phyloP scores from a whole-genome alignment of 2,888 invertebrate species.

The Lomographa bimaculata region DNA sequence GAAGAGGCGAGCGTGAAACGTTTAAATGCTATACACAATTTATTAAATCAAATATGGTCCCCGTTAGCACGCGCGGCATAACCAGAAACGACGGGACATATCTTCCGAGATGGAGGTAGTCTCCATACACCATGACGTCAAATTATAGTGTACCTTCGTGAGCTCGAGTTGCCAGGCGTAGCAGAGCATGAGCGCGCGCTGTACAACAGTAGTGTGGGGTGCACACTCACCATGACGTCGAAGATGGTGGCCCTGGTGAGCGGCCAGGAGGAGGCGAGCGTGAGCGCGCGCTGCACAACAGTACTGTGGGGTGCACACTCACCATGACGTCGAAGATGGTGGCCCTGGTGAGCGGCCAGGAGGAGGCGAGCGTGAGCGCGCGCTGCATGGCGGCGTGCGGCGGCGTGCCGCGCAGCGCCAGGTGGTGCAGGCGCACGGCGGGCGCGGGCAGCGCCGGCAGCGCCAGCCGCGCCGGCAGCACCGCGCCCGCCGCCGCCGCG shows the following conservation, averaged over 20 bases:
- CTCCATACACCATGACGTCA: slow-evolving; percentile 94
- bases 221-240: slow-evolving; percentile 92
- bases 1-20: too few relatives aligned
- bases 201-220: too few relatives aligned
- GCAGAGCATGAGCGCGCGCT: slow-evolving; percentile 95
- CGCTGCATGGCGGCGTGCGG: slow-evolving; percentile 95
- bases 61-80: too few relatives aligned
- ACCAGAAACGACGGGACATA: too few relatives aligned
- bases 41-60: too few relatives aligned
- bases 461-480: slow-evolving; percentile 91
- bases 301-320: too few relatives aligned
- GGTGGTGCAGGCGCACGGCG: slow-evolving; percentile 95
- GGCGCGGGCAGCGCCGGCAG: slow-evolving; percentile 92
- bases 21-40: too few relatives aligned
- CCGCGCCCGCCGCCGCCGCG: slow-evolving; percentile 90
- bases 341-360: slow-evolving; percentile 96
- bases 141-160: slow-evolving; percentile 97
- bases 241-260: slow-evolving; percentile 97
- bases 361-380: slow-evolving; percentile 95
- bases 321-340: slow-evolving; percentile 98
- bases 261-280: slow-evolving; percentile 96
- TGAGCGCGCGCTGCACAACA: slow-evolving; percentile 96
- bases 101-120: too few relatives aligned
- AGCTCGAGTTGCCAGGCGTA: slow-evolving; percentile 97
- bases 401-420: slow-evolving; percentile 93